phyloP scores from a whole-genome alignment of 2,797 vertebrate species.

The Percopsis omiscomaycus region DNA sequence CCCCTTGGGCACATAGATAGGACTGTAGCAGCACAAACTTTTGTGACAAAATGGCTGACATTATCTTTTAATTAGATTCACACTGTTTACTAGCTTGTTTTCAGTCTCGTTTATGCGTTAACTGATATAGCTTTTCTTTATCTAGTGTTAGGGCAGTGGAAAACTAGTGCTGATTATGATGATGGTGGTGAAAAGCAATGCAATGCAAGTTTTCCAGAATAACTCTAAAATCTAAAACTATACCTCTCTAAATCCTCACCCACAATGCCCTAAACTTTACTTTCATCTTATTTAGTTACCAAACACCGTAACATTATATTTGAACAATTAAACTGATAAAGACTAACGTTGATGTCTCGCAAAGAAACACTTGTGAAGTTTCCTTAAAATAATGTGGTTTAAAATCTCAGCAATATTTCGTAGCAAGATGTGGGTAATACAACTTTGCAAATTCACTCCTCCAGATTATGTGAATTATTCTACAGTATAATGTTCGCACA shows the following conservation, averaged over 20 bases:
- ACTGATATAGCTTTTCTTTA: slow-evolving; percentile 69
- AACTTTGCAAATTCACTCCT: slow-evolving; percentile 67
- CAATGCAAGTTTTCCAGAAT: slow-evolving; percentile 9
- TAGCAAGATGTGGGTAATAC: slow-evolving; percentile 44
- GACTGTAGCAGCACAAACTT: slow-evolving; percentile 57
- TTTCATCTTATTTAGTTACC: background rate
- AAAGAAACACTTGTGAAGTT: background rate
- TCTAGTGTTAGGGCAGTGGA: slow-evolving; percentile 46
- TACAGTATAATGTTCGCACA: slow-evolving; percentile 58
- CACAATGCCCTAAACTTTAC: no score
- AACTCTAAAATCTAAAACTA: background rate
- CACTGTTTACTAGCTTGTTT: slow-evolving; percentile 72
- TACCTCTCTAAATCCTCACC: no score
- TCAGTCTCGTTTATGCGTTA: slow-evolving; percentile 71
- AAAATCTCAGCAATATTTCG: slow-evolving; percentile 51
- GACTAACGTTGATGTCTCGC: background rate
- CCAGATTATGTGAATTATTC: slow-evolving; percentile 61
- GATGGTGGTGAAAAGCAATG: background rate
- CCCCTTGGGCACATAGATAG: slow-evolving; percentile 58
- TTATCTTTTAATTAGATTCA: slow-evolving; percentile 85
- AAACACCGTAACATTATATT: background rate
- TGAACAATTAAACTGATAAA: background rate
- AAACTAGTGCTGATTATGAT: slow-evolving; percentile 34
- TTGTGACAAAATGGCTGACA: slow-evolving; percentile 72
- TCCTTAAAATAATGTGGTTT: slow-evolving; percentile 40